Base-by-base conservation (phyloP, 2,797 vertebrate species). In the Leptoclinus maculatus region DNA sequence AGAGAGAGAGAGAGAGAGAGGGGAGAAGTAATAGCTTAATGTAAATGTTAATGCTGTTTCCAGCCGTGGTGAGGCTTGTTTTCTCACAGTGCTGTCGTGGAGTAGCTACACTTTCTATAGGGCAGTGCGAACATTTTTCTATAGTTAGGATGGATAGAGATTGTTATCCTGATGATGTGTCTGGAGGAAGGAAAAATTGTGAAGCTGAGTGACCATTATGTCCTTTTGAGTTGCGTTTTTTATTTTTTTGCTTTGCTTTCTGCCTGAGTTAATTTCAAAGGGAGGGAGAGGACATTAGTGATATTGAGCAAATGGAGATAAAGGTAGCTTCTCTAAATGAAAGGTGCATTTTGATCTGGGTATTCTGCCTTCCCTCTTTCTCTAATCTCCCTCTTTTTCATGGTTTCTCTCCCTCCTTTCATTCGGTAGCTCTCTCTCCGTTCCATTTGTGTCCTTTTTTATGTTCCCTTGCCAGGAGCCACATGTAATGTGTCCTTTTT, bases 161-260 rank as follows among this genome's bases (percentile, higher is more conserved):
- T 87, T 74, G 68, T 72, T 41, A 72, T 47, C 38, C 38, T 49
- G 58, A n/a, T 75, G 54, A 59, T 82, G 32, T 56, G 53, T 79
- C 45, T 57, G 34, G 43, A 47, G 65, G 60, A 54, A 73, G n/a
- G 23, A 64, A 65, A 29, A 57, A 65, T 13, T 7, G 25, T 2
- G 25, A 67, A n/a, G 59, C 51, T 23, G 14, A 10, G 21, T 74
- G 54, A 74, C 21, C 74, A 68, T 82, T 74, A 66, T 38, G 13
- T 70, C 45, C 51, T 54, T 49, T 63, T 74, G 68, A 72, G 38
- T 72, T 74, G 74, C 49, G 12, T 56, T 58, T 84, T 69, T 68
- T 29, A 68, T 85, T 78, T 21, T 76, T 83, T 80, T 78, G 47
- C 71, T 83, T 80, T 78, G 47, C 71, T 32, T 77, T 77, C 58